Evolutionary conservation across 1,140 invertebrate genomes (phyloP).

Genomic region (Phymorhynchus buccinoides): DNA sequence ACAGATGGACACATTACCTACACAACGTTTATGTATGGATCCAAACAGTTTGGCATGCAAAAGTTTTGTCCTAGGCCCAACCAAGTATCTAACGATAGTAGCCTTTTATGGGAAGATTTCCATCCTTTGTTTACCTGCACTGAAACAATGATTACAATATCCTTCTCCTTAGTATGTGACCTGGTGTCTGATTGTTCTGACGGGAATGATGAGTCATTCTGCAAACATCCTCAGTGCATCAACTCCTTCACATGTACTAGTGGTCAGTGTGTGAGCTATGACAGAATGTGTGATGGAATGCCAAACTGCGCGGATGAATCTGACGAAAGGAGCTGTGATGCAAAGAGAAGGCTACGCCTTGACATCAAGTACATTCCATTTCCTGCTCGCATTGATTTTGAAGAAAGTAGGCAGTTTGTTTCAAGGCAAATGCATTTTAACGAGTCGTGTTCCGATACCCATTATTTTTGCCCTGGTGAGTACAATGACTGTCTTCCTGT

Average conservation of each 20-base stretch:
- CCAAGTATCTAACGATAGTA: neutral
- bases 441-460: too few species aligned
- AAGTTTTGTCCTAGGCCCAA: neutral
- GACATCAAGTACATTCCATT: neutral
- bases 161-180: neutral
- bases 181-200: neutral
- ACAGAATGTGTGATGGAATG: neutral
- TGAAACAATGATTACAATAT: neutral
- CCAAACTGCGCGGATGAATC: neutral
- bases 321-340: neutral
- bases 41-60: too few species aligned
- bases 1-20: neutral
- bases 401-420: too few species aligned
- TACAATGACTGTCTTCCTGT: too few species aligned
- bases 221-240: neutral
- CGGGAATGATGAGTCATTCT: neutral
- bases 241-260: neutral
- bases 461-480: too few species aligned
- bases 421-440: too few species aligned
- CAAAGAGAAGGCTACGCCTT: neutral
- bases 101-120: too few species aligned
- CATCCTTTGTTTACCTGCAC: neutral
- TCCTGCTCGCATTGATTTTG: too few species aligned
- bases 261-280: neutral
- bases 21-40: neutral